These are phyloP conservation scores for Lophotis ruficrista DNA, from an alignment of 2,113 vertebrate species.

Conservation along the genomic window DNA sequence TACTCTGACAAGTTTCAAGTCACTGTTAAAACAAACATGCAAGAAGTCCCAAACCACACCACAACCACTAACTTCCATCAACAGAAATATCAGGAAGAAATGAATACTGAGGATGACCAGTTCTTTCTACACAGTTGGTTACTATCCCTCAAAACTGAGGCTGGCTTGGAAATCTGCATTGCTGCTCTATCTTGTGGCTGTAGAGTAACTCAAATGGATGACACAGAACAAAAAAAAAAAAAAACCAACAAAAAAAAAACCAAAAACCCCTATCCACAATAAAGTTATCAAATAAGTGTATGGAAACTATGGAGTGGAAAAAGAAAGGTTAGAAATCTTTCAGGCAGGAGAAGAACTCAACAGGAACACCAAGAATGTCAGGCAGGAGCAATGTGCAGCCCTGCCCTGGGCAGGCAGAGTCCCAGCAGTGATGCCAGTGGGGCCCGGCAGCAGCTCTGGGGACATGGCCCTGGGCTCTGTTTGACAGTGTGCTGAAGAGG, in stretches of 20 bases:
- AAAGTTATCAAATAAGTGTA: background rate
- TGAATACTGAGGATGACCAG: background rate
- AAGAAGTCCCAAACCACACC: background rate
- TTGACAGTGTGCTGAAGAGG: rapidly evolving
- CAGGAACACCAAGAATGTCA: rapidly evolving
- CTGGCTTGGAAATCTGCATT: background rate
- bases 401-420: background rate
- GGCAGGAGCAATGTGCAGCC: background rate
- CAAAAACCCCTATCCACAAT: background rate
- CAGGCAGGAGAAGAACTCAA: background rate
- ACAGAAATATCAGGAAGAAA: background rate
- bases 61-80: background rate
- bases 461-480: background rate
- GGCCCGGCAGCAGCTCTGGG: background rate
- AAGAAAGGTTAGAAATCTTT: background rate
- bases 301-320: background rate
- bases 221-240: background rate
- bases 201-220: background rate
- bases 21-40: background rate
- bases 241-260: no score
- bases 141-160: background rate
- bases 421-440: rapidly evolving
- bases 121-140: background rate
- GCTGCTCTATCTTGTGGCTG: background rate
- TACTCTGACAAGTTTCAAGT: background rate